These are phyloP conservation scores for Calliopsis andreniformis DNA, from an alignment of 1,140 invertebrate genomes.

Conservation along the genomic window DNA sequence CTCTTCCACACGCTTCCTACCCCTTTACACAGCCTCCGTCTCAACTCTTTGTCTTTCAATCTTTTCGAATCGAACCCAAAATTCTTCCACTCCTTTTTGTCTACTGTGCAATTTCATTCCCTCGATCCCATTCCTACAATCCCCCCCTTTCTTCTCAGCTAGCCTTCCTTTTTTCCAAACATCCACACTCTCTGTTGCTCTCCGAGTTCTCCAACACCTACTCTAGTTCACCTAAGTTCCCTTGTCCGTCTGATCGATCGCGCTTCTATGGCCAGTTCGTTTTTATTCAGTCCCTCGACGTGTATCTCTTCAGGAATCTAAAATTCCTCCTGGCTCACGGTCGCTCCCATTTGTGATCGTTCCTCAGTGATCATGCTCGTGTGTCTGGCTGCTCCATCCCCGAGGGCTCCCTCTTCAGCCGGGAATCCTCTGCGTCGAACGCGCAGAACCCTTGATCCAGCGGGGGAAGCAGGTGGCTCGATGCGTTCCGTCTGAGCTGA, in stretches of 20 bases:
- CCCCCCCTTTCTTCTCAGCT: background rate
- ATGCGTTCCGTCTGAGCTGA: constrained; percentile 20
- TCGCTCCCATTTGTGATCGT: background rate
- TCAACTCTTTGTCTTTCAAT: background rate
- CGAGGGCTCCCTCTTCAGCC: background rate
- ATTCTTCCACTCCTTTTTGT: background rate
- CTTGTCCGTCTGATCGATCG: background rate
- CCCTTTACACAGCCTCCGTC: background rate
- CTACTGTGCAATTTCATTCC: background rate
- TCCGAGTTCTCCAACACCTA: no score
- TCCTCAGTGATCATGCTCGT: background rate
- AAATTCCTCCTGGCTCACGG: background rate
- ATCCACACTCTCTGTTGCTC: background rate
- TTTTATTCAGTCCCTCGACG: background rate
- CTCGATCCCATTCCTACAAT: background rate
- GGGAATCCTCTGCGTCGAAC: constrained; percentile 12
- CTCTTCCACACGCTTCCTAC: no score
- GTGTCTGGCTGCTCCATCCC: background rate
- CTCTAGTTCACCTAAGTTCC: background rate
- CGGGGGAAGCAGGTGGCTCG: background rate
- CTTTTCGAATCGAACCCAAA: background rate
- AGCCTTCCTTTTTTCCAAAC: background rate
- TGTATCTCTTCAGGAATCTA: no score
- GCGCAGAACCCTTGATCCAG: constrained; percentile 24
- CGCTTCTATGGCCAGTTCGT: background rate